Base-by-base conservation (phyloP, 2,113 vertebrate species). In the Serilophus lunatus region DNA sequence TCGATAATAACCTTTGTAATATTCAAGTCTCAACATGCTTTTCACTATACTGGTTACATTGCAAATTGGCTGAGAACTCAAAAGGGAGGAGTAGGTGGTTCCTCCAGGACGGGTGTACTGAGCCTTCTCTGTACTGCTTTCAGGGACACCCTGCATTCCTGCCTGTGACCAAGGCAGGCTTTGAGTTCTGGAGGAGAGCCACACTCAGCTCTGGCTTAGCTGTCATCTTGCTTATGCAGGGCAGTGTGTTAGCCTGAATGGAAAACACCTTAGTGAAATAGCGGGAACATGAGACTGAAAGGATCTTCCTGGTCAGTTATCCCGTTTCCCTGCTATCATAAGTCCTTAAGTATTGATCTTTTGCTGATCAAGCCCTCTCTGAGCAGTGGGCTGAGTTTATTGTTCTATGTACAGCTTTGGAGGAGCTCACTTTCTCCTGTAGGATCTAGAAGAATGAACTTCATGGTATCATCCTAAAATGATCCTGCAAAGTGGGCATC, bases 41-140 rank as follows among this genome's bases (percentile, higher is more conserved):
- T 89, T 82, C 85, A 23, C 8, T 36, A 0, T 1, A 1, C 24
- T 2, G 4, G 14, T 38, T 75, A 13, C 7, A 7, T 77, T 80
- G 75, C 44, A 53, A 60, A 60, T 51, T 49, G 61, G 7, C 66
- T 94, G 71, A 61, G 66, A 74, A 54, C 40, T 68, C n/a, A 33
- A 60, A 70, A 50, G 33, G 17, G 17, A 63, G 45, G 35, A 60
- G 35, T 3, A 36, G 36, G 12, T 23, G 54, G 40, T 82, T n/a
- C 61, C 19, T 80, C 20, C 23, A 3, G 8, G 35, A 18, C 70
- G 71, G 9, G 19, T 33, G 19, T 88, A 22, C 60, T 29, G 9
- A 61, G 16, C 20, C n/a, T 50, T 38, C 40, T 7, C 31, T 49
- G 36, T 64, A 45, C 59, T 47, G 74, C 36, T 68, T 10, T 82